phyloP scores from a whole-genome alignment of 1,140 invertebrate species.

The Lordiphosa stackelbergi region DNA sequence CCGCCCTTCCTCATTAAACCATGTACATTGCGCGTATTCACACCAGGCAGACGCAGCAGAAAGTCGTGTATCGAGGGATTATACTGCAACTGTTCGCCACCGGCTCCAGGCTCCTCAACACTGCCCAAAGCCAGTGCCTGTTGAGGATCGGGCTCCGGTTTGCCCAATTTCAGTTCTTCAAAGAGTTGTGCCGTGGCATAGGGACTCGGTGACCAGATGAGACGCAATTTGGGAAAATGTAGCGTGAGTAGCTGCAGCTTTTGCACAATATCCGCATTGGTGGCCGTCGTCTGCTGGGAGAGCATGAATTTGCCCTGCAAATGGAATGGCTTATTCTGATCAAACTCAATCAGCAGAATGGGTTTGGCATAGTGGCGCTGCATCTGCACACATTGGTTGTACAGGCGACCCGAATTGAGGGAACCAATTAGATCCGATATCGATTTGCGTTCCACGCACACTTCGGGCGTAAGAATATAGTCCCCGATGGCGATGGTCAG shows the following conservation, averaged over 20 bases:
- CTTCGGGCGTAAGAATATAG: constrained; percentile 97
- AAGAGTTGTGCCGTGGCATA: constrained; percentile 97
- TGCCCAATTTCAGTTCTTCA: constrained; percentile 90
- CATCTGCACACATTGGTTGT: constrained; percentile 96
- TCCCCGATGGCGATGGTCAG: constrained; percentile 95
- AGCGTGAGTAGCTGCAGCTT: constrained; percentile 94
- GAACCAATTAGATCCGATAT: constrained; percentile 98
- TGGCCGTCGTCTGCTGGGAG: constrained; percentile 81
- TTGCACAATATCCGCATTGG: constrained; percentile 86
- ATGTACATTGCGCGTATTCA: constrained; percentile 91
- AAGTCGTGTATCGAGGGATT: constrained; percentile 91
- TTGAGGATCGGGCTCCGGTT: constrained; percentile 85
- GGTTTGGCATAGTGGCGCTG: constrained; percentile 91
- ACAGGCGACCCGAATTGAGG: constrained; percentile 94
- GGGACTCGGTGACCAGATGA: constrained; percentile 97
- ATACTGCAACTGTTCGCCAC: constrained; percentile 81
- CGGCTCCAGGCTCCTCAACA: constrained; percentile 77
- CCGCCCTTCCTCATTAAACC: constrained; percentile 87
- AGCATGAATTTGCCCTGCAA: constrained; percentile 90
- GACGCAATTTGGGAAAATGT: constrained; percentile 93
- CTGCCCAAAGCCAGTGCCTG: constrained; percentile 84
- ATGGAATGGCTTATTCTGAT: constrained; percentile 94
- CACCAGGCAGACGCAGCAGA: constrained; percentile 91
- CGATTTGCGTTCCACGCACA: constrained; percentile 98
- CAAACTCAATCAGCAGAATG: constrained; percentile 97